These are phyloP conservation scores for Anabas testudineus DNA, from an alignment of 2,797 vertebrate genomes.

Conservation along the genomic window DNA sequence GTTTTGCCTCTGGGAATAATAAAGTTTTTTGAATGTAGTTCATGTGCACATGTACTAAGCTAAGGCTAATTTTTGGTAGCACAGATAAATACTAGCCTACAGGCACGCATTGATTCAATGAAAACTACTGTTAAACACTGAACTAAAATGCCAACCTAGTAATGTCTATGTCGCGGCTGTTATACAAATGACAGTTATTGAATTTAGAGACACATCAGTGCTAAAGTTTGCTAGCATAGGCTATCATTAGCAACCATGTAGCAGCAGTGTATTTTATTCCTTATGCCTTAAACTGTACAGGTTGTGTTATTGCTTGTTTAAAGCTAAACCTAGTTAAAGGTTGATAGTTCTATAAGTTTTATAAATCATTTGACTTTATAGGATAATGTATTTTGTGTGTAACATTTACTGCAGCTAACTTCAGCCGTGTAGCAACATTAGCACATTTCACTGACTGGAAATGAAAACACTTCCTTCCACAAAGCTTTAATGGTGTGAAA, in stretches of 20 bases:
- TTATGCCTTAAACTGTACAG: background rate
- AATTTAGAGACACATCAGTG: too few relatives aligned
- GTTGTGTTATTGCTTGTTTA: background rate
- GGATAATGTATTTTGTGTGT: background rate
- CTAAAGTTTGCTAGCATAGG: too few relatives aligned
- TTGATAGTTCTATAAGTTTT: too few relatives aligned
- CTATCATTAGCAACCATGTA: background rate
- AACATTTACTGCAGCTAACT: background rate
- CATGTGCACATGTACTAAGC: conserved; percentile 20
- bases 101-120: too few relatives aligned
- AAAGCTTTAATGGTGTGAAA: background rate
- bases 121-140: background rate
- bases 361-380: too few relatives aligned
- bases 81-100: conserved; percentile 30
- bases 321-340: too few relatives aligned
- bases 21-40: too few relatives aligned
- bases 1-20: too few relatives aligned
- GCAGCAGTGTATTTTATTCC: background rate
- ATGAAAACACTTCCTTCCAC: background rate
- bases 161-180: too few relatives aligned
- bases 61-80: conserved; percentile 17
- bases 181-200: too few relatives aligned
- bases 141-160: background rate
- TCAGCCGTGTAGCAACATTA: too few relatives aligned
- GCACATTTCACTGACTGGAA: too few relatives aligned